Percentiles rank a stretch among this genome's conserved stretches.
phyloP scores from a whole-genome alignment of 2,797 vertebrate species.

The Apogon talboti region DNA sequence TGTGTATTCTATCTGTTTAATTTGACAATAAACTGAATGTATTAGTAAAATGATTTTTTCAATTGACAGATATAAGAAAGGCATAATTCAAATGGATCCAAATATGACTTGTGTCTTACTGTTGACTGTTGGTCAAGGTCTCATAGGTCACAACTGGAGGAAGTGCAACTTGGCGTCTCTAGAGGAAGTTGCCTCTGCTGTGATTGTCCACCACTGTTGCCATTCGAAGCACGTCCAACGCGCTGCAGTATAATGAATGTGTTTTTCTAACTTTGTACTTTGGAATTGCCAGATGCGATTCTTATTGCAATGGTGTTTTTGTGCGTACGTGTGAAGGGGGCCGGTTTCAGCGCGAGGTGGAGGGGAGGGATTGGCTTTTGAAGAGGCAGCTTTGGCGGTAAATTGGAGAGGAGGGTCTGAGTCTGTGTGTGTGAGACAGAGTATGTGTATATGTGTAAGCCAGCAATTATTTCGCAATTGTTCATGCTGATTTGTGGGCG shows the following conservation, averaged over 20 bases:
- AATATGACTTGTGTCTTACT: no score
- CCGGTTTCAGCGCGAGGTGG: neutral
- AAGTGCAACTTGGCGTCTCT: neutral
- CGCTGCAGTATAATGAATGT: conserved; percentile 54
- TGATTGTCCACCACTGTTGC: conserved; percentile 34
- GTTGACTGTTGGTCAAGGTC: no score
- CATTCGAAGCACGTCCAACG: conserved; percentile 43
- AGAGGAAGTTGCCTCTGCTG: conserved; percentile 6
- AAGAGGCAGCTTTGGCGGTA: conserved; percentile 69
- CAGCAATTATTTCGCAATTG: conserved; percentile 57
- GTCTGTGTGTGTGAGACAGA: conserved; percentile 24
- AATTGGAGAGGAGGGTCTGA: conserved; percentile 62
- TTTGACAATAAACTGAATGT: no score
- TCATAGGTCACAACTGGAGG: no score
- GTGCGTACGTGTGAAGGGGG: neutral
- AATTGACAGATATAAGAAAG: no score
- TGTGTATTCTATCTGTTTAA: no score
- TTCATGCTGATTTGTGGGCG: conserved; percentile 38
- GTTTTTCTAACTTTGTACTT: conserved; percentile 59
- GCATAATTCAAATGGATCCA: no score
- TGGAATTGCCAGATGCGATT: conserved; percentile 60
- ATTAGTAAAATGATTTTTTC: no score
- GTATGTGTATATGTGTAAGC: conserved; percentile 3
- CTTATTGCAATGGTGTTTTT: conserved; percentile 48
- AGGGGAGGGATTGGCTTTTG: conserved; percentile 59